Conservation (phyloP, 1,140 invertebrate species). For the Portunus trituberculatus region DNA sequence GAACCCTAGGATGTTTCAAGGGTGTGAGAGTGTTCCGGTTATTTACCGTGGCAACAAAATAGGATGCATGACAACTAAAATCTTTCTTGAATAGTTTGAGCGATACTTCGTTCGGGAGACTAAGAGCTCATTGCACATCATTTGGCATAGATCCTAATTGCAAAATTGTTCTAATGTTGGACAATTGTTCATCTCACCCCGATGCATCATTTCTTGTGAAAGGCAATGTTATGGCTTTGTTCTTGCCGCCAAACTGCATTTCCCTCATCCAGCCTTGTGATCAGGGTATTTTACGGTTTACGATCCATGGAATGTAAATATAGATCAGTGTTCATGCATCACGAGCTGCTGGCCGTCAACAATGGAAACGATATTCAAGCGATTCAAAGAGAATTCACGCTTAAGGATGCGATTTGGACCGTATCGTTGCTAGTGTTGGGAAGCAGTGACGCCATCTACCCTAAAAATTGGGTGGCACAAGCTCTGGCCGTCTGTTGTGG, state of each 20-base stretch:
- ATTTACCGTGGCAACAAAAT: constrained; percentile 44
- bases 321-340: not conserved
- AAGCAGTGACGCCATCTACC: not conserved
- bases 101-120: constrained; percentile 1
- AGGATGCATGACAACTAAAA: not conserved
- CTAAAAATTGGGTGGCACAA: constrained; percentile 54
- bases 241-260: constrained; percentile 43
- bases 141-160: not conserved
- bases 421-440: constrained; percentile 30
- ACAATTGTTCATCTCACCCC: constrained; percentile 45
- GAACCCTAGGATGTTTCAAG: constrained; percentile 40
- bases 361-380: not conserved
- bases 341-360: not conserved
- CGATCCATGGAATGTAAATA: constrained; percentile 38
- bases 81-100: not conserved
- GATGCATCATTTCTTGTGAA: not conserved
- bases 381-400: constrained; percentile 4
- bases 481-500: constrained; percentile 18
- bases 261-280: not conserved
- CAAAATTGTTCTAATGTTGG: constrained; percentile 45
- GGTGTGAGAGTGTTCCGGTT: not conserved
- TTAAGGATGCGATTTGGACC: constrained; percentile 31
- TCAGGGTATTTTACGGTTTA: constrained; percentile 38
- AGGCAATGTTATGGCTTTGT: not conserved
- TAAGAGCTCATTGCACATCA: constrained; percentile 40